phyloP scores from a whole-genome alignment of 2,113 vertebrate species.

The Corythoichthys intestinalis region DNA sequence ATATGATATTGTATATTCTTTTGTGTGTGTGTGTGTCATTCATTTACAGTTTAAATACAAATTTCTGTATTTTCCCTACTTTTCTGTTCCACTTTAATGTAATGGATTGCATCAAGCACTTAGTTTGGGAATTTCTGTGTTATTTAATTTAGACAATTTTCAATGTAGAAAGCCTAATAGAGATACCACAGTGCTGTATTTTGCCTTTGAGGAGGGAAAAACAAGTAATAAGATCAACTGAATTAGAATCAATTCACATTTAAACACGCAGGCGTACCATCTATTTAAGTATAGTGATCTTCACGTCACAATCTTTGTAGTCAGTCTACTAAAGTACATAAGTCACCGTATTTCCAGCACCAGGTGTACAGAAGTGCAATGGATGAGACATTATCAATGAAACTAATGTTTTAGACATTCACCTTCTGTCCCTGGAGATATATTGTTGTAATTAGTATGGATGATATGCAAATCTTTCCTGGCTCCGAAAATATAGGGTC shows the following conservation, averaged over 20 bases:
- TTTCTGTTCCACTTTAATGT: constrained; percentile 30
- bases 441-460: constrained; percentile 70
- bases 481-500: constrained; percentile 42
- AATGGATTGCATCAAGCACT: constrained; percentile 55
- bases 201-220: constrained; percentile 27
- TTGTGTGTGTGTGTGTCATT: constrained; percentile 3
- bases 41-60: constrained; percentile 17
- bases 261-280: background rate
- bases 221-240: constrained; percentile 37
- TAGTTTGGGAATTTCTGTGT: constrained; percentile 55
- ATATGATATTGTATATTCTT: background rate
- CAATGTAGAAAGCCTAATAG: constrained; percentile 38
- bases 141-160: constrained; percentile 65
- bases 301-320: constrained; percentile 9
- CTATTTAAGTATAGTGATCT: constrained; percentile 9
- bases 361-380: constrained; percentile 35
- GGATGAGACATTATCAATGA: constrained; percentile 50
- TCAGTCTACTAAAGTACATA: constrained; percentile 34
- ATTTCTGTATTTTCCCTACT: constrained; percentile 22
- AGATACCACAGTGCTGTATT: constrained; percentile 30
- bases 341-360: constrained; percentile 25
- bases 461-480: constrained; percentile 30
- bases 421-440: constrained; percentile 59
- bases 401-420: constrained; percentile 54
- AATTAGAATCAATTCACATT: constrained; percentile 34